A percentile compares a stretch with the other conserved stretches of the same genome.
These are phyloP conservation scores for Thryonomys swinderianus DNA, from an alignment of 2,113 vertebrate genomes.

Conservation along the genomic window DNA sequence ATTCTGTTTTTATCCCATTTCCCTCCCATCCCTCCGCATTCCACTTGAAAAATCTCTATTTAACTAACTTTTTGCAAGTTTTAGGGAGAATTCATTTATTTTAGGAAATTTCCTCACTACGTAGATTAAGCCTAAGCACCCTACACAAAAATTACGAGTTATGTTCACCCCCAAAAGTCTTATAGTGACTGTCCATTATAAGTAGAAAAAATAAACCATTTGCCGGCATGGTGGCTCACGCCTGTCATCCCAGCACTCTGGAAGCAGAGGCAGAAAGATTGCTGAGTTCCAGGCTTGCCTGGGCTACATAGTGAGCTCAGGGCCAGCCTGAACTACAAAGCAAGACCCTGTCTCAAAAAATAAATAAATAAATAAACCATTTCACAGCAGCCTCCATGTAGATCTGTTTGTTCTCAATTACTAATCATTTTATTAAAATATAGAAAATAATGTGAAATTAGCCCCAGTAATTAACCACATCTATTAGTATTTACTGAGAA, in stretches of 20 bases:
- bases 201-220: conserved; percentile 49
- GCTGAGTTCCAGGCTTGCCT: too few species aligned
- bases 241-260: too few species aligned
- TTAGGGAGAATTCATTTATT: conserved; percentile 17
- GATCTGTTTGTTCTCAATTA: conserved; percentile 1
- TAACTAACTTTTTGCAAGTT: neutral
- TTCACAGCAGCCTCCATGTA: neutral
- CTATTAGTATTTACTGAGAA: neutral
- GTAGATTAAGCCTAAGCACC: neutral
- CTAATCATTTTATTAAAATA: neutral
- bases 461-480: conserved; percentile 37
- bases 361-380: conserved; percentile 51
- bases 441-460: conserved; percentile 7
- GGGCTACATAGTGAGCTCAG: too few species aligned
- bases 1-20: neutral
- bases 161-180: neutral
- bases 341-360: too few species aligned
- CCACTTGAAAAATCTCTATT: neutral
- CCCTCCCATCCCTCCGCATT: neutral
- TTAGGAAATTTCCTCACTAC: conserved; percentile 33
- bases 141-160: neutral
- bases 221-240: too few species aligned
- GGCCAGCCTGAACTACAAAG: too few species aligned
- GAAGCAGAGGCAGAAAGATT: too few species aligned
- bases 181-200: neutral